Base-by-base conservation (phyloP, 2,113 vertebrate genomes). In the Asarcornis scutulata region DNA sequence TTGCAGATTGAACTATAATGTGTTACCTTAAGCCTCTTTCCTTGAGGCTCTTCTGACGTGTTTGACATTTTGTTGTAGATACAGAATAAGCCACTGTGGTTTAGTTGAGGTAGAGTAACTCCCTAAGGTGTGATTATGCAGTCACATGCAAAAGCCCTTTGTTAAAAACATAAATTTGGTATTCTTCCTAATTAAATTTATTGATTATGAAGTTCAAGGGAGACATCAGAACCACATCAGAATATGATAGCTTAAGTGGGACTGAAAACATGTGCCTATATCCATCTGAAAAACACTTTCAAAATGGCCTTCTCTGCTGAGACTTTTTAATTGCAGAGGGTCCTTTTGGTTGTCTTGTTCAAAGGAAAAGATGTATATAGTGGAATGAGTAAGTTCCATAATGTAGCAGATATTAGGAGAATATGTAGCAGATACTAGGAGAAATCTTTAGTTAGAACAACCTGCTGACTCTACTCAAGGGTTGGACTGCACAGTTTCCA, bases 211-310 rank as follows among this genome's bases (percentile, higher is more conserved):
- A 74, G 17, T 74, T 71, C n/a, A 74, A 74, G n/a, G 2, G 81
- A 10, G 29, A 58, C 36, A 40, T 27, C 20, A n/a, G 32, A 40
- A 64, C 17, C 26, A 64, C 20, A 32, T 71, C 34, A 50, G 36
- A 83, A 67, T 48, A 6, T 44, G 63, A 62, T 26, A 48, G 5
- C 23, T 52, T 38, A 29, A 1, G 13, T 53, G 0, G 0, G 40
- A 7, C 11, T 74, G 34, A 86, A 88, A 86, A 15, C 7, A 4
- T 13, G 5, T 87, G 13, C 15, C n/a, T 71, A 2, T 69, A 53
- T 34, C 42, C 5, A 12, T 26, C 44, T 77, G 36, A 68, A 58
- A 91, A 81, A 2, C 5, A 40, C 21, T 50, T 88, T 62, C 27
- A 40, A 23, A 56, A 32, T 12, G 26, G 11, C 8, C 4, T 63